Base-by-base conservation (phyloP, 2,888 invertebrate genomes). In the Apodemia hepburni region DNA sequence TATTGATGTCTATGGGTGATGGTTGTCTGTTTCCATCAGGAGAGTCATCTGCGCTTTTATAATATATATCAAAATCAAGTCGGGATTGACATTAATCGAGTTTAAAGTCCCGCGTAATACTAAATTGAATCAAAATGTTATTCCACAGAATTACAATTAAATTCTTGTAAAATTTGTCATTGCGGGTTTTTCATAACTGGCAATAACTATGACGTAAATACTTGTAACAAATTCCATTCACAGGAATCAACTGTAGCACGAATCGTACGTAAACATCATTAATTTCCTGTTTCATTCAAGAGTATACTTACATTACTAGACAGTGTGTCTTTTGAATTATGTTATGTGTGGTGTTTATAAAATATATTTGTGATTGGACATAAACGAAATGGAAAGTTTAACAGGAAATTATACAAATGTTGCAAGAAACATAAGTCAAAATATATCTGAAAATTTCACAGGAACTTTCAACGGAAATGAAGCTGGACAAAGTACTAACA, bases 271-370 rank as follows among this genome's bases (percentile, higher is more conserved):
- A 83, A 76, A 77, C 63, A 71, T 71, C 64, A 72, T 65, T 77
- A 77, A 75, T 86, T 86, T 84, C 84, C 85, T 81, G 84, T 81
- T 78, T 75, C 68, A 67, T 69, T 66, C 72, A 71, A 58, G 11
- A 63, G 63, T 66, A 66, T 71, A 47, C 33, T 18, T 59, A 58
- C 62, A 22, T 45, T 61, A 57, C 59, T 78, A 81, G 77, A 75
- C 73, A 69, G 77, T 69, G 71, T 72, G 71, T 68, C 70, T 68
- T 65, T 65, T 64, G 66, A 59, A 61, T 64, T 62, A 64, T 62
- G 54, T 15, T 61, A 42, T 22, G 54, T 11, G 12, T 27, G n/a
- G 45, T 54, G 27, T 54, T 54, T 22, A 54, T 54, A 54, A 51
- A 51, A 22, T 12, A 45, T 45, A 45, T 45, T 0, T 22, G 22